phyloP scores from a whole-genome alignment of 1,140 invertebrate genomes.

The Pentalonia nigronervosa region DNA sequence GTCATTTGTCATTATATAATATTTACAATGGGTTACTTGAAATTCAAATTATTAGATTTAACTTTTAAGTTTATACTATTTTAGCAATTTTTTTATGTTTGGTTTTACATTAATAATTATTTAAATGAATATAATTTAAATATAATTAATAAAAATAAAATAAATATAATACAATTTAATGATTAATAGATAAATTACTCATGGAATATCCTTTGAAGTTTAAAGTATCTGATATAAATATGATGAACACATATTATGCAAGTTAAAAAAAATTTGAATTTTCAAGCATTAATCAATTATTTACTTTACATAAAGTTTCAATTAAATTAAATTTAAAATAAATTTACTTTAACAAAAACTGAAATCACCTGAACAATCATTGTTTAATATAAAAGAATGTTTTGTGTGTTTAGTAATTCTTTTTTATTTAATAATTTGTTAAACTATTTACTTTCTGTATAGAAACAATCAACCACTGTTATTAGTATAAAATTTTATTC shows the following conservation, averaged over 20 bases:
- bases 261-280: not conserved
- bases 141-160: too few relatives aligned
- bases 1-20: not conserved
- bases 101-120: not conserved
- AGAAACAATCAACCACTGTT: not conserved
- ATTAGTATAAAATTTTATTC: not conserved
- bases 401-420: not conserved
- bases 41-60: not conserved
- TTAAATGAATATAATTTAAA: not conserved
- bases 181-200: not conserved
- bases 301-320: not conserved
- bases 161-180: not conserved
- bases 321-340: not conserved
- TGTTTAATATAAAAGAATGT: not conserved
- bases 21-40: not conserved
- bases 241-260: not conserved
- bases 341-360: not conserved
- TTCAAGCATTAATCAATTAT: not conserved
- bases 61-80: not conserved
- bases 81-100: not conserved
- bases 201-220: not conserved
- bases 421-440: not conserved
- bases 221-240: not conserved
- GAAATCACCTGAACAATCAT: not conserved
- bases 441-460: not conserved